Conservation (phyloP, 2,113 vertebrate genomes). For the Ceratotherium simum region DNA sequence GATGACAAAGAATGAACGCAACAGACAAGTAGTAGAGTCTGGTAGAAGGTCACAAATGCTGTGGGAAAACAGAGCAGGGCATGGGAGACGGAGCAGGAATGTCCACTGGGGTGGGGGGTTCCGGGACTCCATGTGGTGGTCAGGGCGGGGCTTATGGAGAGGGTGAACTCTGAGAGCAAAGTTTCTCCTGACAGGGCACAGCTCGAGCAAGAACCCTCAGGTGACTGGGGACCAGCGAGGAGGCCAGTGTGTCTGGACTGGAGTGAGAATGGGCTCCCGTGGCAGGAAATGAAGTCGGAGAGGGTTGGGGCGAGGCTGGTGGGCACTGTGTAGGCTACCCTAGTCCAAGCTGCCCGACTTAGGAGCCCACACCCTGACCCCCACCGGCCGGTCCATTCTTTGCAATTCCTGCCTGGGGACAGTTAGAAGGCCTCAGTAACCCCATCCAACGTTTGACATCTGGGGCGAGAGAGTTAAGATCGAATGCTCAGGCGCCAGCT, state of each 20-base stretch:
- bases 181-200: background rate
- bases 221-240: background rate
- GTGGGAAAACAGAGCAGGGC: background rate
- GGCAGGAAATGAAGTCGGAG: background rate
- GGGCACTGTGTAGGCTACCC: fast-evolving
- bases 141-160: background rate
- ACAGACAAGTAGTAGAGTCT: background rate
- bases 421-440: background rate
- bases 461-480: background rate
- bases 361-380: background rate
- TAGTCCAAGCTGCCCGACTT: background rate
- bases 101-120: background rate
- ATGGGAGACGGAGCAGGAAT: background rate
- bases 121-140: too few relatives aligned
- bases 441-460: background rate
- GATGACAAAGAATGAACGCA: background rate
- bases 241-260: too few relatives aligned
- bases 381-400: background rate
- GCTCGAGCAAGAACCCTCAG: background rate
- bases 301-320: fast-evolving
- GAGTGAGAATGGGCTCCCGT: background rate
- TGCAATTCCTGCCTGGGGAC: background rate
- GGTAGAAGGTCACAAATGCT: background rate
- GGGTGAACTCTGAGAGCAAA: background rate
- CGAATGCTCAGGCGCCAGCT: background rate